These are phyloP conservation scores for Chrysomela aeneicollis DNA, from an alignment of 2,888 invertebrate genomes.

Conservation along the genomic window DNA sequence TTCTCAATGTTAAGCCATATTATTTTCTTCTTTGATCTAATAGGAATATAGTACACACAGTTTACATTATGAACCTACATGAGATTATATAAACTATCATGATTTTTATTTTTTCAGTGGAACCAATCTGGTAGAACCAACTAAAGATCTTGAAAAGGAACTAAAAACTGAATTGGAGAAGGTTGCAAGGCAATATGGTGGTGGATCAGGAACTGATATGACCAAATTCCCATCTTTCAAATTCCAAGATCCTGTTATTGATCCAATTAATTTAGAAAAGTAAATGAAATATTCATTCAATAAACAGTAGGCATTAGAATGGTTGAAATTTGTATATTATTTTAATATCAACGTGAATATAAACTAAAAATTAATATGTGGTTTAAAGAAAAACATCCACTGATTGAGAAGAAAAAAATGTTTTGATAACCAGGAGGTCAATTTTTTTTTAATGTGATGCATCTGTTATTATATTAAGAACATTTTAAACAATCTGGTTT, in stretches of 20 bases:
- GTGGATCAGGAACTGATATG: slow-evolving; percentile 82
- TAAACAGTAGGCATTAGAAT: slow-evolving; percentile 3
- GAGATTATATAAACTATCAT: too few species aligned
- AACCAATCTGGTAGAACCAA: slow-evolving; percentile 84
- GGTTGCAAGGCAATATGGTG: slow-evolving; percentile 79
- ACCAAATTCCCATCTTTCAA: slow-evolving; percentile 87
- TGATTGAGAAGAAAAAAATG: too few species aligned
- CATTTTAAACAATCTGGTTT: too few species aligned
- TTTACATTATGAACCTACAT: too few species aligned
- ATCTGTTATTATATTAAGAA: too few species aligned
- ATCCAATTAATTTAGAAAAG: slow-evolving; percentile 67
- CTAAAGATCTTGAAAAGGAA: slow-evolving; percentile 78
- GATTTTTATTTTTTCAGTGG: slow-evolving; percentile 67
- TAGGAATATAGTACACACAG: too few species aligned
- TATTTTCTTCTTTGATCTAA: not conserved
- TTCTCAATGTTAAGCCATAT: too few species aligned
- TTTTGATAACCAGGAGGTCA: too few species aligned
- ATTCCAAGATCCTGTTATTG: slow-evolving; percentile 77
- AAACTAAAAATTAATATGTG: too few species aligned
- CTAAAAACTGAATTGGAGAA: slow-evolving; percentile 81
- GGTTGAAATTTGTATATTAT: not conserved
- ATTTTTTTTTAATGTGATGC: too few species aligned
- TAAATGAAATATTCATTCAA: slow-evolving; percentile 19
- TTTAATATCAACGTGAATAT: too few species aligned
- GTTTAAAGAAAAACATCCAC: too few species aligned